Conservation (phyloP, 2,113 vertebrate species). For the Gila orcuttii region DNA sequence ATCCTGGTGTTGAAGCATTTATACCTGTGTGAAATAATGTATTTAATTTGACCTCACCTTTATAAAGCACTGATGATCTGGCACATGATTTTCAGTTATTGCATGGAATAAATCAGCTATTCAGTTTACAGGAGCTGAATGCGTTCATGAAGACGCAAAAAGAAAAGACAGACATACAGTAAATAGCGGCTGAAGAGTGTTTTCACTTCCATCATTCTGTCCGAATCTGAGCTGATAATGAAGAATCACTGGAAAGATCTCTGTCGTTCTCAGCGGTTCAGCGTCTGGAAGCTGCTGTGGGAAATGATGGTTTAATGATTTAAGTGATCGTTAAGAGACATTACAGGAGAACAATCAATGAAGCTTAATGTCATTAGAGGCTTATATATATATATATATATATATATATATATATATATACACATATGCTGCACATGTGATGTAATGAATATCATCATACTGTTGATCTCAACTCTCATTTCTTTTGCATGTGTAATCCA, state of each 20-base stretch:
- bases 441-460: neutral
- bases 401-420: too few relatives aligned
- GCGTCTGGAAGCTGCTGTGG: neutral
- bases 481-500: neutral
- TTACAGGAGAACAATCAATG: neutral
- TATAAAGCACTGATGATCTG: neutral
- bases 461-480: neutral
- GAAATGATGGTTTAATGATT: neutral
- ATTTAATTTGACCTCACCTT: neutral
- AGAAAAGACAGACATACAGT: too few relatives aligned
- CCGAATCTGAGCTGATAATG: neutral
- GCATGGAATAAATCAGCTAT: neutral
- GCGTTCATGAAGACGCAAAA: neutral
- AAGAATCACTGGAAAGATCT: neutral
- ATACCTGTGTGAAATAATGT: neutral
- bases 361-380: slow-evolving; percentile 8
- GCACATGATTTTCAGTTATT: neutral
- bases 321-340: neutral
- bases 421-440: neutral
- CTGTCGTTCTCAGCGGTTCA: too few relatives aligned
- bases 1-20: neutral
- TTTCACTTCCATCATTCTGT: neutral
- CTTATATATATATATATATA: too few relatives aligned
- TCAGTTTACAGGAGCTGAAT: neutral
- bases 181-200: neutral